Base-by-base conservation (phyloP, 2,113 vertebrate genomes). In the Cheirogaleus medius region DNA sequence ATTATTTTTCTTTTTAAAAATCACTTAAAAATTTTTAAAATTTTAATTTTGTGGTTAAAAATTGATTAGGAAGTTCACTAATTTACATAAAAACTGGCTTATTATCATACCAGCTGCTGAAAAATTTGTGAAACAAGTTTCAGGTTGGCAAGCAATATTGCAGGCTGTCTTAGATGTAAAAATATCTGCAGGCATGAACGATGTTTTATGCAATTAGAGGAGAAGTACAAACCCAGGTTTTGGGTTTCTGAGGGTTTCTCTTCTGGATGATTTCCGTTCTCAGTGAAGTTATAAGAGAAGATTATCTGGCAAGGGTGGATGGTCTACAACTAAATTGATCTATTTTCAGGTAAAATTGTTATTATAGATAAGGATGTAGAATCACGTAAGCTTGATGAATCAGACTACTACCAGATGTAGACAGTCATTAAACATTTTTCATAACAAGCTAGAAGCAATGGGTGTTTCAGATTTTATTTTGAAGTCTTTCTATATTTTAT, bases 51-150 rank as follows among this genome's bases (percentile, higher is more conserved):
- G 6, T 86, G 68, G 85, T 97, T 97, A 93, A 97, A 96, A 97
- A 95, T 97, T 91, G 85, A 96, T 91, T 80, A 88, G 34, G 63
- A 93, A 69, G 25, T 94, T 68, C 94, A 15, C 14, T 93, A 77
- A 95, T 97, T 97, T 96, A 54, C 95, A 95, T 97, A 94, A 86
- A 98, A 96, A 94, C 94, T 97, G 96, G 23, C 49, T 97, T 20
- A 88, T 97, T 97, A 95, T 89, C 77, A 93, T 76, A 90, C 76
- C 94, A 97, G 74, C 84, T 73, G 18, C 96, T 97, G 81, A 97
- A 96, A 98, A 97, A 34, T 96, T 34, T 97, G 95, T 95, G 68
- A 89, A 94, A 49, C 68, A 47, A 95, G 39, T 49, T 96, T 98
- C 63, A 87, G 81, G 83, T 80, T 97, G 96, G 83, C 93, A 98